These are phyloP conservation scores for Montipora capricornis DNA, from an alignment of 64 coral and sea anemone species.

Conservation along the genomic window DNA sequence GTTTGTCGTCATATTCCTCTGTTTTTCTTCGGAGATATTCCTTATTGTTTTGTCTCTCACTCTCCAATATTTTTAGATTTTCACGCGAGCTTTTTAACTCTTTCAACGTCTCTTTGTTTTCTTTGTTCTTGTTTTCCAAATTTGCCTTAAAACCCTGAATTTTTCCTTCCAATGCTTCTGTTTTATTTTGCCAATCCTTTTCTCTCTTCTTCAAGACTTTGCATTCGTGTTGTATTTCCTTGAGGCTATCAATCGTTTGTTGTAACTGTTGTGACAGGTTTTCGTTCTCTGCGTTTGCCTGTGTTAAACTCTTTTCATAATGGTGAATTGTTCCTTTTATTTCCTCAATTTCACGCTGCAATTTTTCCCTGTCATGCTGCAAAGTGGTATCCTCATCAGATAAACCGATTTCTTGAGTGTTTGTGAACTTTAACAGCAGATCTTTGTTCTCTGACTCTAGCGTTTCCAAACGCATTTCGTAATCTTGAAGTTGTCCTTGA, in stretches of 20 bases:
- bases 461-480: neutral
- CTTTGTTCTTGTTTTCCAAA: neutral
- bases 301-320: slow-evolving; percentile 55
- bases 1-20: slow-evolving; percentile 52
- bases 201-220: neutral
- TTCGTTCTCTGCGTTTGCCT: slow-evolving; percentile 51
- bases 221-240: neutral
- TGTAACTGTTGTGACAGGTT: slow-evolving; percentile 55
- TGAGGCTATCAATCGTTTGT: slow-evolving; percentile 47
- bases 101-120: neutral
- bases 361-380: neutral
- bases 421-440: neutral
- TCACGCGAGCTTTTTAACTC: neutral
- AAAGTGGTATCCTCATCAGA: neutral
- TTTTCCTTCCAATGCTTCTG: neutral
- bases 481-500: neutral
- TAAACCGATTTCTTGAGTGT: neutral
- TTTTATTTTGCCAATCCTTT: neutral
- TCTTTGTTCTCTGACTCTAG: neutral
- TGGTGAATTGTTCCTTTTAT: slow-evolving; percentile 53
- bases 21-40: slow-evolving; percentile 39
- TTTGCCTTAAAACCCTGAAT: neutral
- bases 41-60: neutral
- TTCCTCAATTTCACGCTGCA: neutral
- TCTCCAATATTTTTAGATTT: slow-evolving; percentile 15